These are phyloP conservation scores for Myiopsitta monachus DNA, from an alignment of 2,113 vertebrate genomes.

Conservation along the genomic window DNA sequence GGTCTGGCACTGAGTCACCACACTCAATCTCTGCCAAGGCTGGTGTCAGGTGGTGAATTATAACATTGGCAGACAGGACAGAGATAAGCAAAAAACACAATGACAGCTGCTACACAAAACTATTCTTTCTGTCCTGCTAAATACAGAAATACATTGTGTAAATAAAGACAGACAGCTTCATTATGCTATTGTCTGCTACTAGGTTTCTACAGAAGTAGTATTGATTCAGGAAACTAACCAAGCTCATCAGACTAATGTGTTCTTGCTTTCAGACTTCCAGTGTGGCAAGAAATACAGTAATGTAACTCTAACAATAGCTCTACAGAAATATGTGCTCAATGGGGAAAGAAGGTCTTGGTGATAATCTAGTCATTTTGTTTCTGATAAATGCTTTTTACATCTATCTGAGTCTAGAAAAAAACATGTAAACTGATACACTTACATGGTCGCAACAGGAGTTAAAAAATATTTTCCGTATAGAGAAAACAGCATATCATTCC, in stretches of 20 bases:
- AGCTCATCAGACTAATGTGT: slow-evolving; percentile 66
- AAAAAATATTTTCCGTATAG: not conserved
- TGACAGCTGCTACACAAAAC: slow-evolving; percentile 85
- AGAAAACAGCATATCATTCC: not conserved
- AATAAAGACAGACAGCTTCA: slow-evolving; percentile 84
- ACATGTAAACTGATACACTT: not conserved
- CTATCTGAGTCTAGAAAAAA: not conserved
- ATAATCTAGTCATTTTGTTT: not conserved
- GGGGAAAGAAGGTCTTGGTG: not conserved
- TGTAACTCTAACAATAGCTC: not conserved
- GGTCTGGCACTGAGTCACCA: slow-evolving; percentile 70
- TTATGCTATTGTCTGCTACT: slow-evolving; percentile 79
- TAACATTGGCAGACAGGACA: slow-evolving; percentile 79
- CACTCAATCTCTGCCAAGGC: slow-evolving; percentile 74
- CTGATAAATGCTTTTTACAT: not conserved
- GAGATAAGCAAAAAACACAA: slow-evolving; percentile 81
- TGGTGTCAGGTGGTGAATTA: slow-evolving; percentile 83
- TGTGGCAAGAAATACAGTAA: slow-evolving; percentile 8
- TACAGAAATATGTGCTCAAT: not conserved
- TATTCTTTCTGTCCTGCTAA: slow-evolving; percentile 81
- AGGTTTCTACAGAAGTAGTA: slow-evolving; percentile 60
- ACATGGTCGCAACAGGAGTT: not conserved
- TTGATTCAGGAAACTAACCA: slow-evolving; percentile 70
- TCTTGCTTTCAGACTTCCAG: slow-evolving; percentile 10
- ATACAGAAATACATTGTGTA: slow-evolving; percentile 80